These are phyloP conservation scores for Scytalopus superciliaris DNA, from an alignment of 2,113 vertebrate genomes.

Conservation along the genomic window DNA sequence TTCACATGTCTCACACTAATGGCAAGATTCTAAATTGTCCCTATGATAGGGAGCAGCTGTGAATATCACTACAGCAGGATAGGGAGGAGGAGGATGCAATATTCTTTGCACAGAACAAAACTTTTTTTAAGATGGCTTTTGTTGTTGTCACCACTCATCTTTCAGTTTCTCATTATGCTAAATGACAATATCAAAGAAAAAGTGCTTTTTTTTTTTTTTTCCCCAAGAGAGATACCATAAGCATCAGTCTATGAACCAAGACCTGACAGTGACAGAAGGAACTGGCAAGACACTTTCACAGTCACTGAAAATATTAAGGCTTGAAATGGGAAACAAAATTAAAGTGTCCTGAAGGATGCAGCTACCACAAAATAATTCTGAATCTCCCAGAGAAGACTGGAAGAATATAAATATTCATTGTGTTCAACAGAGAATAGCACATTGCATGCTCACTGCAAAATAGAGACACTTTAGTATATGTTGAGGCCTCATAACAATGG, in stretches of 20 bases:
- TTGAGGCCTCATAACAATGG: constrained; percentile 51
- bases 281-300: not conserved
- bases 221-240: not conserved
- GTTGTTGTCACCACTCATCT: not conserved
- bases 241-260: not conserved
- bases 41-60: constrained; percentile 34
- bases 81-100: not conserved
- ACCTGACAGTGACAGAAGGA: not conserved
- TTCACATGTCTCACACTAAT: constrained; percentile 49
- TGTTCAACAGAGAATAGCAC: constrained; percentile 21
- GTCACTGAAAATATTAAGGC: constrained; percentile 23
- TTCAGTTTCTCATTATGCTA: not conserved
- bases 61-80: not conserved
- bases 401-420: constrained; percentile 69
- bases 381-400: not conserved
- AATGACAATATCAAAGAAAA: constrained; percentile 8
- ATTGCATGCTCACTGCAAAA: constrained; percentile 23
- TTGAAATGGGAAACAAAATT: constrained; percentile 29
- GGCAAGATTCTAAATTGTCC: constrained; percentile 51
- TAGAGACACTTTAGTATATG: constrained; percentile 16
- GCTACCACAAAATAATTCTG: constrained; percentile 1
- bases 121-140: not conserved
- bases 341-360: constrained; percentile 16
- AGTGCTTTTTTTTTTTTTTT: not conserved
- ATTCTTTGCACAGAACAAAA: not conserved